phyloP scores from a whole-genome alignment of 2,797 vertebrate genomes.

The Gymnodraco acuticeps region DNA sequence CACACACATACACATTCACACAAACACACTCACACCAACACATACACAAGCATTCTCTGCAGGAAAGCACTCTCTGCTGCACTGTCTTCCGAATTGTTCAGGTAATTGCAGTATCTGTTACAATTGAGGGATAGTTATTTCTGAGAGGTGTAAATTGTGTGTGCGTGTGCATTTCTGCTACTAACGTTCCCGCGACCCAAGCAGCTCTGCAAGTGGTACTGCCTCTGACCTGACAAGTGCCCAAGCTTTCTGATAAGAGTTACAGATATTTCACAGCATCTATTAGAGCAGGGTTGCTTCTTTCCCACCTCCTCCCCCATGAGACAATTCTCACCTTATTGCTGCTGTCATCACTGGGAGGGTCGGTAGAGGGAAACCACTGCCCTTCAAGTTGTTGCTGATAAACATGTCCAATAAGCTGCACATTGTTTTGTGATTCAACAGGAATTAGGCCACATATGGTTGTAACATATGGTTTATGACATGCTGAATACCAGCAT shows the following conservation, averaged over 20 bases:
- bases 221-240: constrained; percentile 73
- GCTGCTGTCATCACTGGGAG: constrained; percentile 22
- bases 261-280: constrained; percentile 71
- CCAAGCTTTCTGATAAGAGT: constrained; percentile 82
- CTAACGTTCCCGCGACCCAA: constrained; percentile 39
- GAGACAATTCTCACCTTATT: constrained; percentile 37
- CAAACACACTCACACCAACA: too few species aligned
- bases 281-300: constrained; percentile 35
- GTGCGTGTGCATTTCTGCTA: constrained; percentile 31
- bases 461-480: constrained; percentile 68
- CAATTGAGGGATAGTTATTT: constrained; percentile 49
- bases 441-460: constrained; percentile 61
- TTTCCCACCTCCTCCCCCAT: constrained; percentile 29
- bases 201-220: constrained; percentile 21
- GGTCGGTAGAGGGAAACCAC: constrained; percentile 15
- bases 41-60: constrained; percentile 3
- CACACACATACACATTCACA: neutral
- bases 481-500: constrained; percentile 45
- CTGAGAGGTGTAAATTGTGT: constrained; percentile 41
- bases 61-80: constrained; percentile 8
- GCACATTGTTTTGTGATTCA: constrained; percentile 53
- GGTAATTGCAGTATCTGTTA: constrained; percentile 78
- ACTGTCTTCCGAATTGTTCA: constrained; percentile 44
- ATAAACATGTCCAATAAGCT: constrained; percentile 48
- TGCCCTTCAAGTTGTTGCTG: constrained; percentile 32